Evolutionary conservation across 2,888 invertebrate genomes (phyloP), one percentile per base, ranked within the genome.

Genomic region (Neria commutata): DNA sequence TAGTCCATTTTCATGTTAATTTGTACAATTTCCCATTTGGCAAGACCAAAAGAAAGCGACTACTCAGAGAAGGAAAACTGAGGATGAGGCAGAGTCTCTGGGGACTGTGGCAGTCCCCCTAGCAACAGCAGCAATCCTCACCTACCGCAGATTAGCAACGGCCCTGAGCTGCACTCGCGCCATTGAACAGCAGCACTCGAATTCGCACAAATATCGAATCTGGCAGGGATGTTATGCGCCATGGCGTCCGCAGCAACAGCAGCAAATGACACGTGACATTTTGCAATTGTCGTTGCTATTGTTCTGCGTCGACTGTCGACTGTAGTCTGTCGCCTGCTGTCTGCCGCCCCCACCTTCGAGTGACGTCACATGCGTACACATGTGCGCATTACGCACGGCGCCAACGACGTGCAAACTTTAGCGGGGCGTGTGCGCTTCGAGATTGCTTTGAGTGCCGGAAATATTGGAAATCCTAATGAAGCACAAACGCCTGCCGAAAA

Each of bases 321-420:
- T 21, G 8, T 1, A 19, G 47, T n/a, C n/a, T n/a, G n/a, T 16
- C 33, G 16, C 17, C 24, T 55, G 46, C 50, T 49, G 45, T n/a
- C 40, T 33, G 17, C 48, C 25, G 40, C 29, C 34, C 21, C 21
- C 19, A 17, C 37, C 11, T n/a, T n/a, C 45, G 14, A 8, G 48
- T 72, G 74, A 73, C 74, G 71, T 75, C 74, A 67, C 67, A 70
- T 71, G 69, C 40, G 33, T 57, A 47, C 64, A 65, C 74, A 75
- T 73, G 73, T 75, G 74, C 63, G 29, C 42, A 64, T 68, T 71
- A 67, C 56, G 64, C 51, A 21, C 23, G 26, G 24, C 19, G 14
- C 24, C 21, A 34, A 49, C 34, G 33, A 37, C 47, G 25, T 50
- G 14, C 48, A 26, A 40, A 29, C 42, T 23, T 29, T n/a, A n/a